phyloP scores from a whole-genome alignment of 2,888 invertebrate species.

The Myathropa florea region DNA sequence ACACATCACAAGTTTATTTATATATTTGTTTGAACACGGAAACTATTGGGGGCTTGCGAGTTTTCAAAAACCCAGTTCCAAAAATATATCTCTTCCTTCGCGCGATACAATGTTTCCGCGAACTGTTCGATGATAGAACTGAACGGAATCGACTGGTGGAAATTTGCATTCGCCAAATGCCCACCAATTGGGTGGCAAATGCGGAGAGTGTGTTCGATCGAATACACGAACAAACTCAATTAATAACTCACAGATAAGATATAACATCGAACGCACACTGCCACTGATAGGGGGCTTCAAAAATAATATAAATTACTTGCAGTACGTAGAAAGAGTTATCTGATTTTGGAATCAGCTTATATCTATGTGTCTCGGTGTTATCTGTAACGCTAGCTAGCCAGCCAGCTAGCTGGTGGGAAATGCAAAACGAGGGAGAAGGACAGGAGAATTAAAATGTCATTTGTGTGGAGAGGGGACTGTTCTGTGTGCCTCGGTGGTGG shows the following conservation, averaged over 20 bases:
- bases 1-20: constrained; percentile 5
- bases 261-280: constrained; percentile 54
- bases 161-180: constrained; percentile 66
- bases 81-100: constrained; percentile 35
- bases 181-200: neutral
- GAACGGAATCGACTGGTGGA: constrained; percentile 22
- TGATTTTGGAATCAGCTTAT: constrained; percentile 33
- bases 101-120: constrained; percentile 45
- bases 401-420: neutral
- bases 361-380: constrained; percentile 25
- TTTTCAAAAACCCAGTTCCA: constrained; percentile 5
- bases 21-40: constrained; percentile 26
- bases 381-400: neutral
- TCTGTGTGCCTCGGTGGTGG: no score
- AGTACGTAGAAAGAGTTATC: constrained; percentile 39
- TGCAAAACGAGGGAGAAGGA: constrained; percentile 2
- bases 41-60: constrained; percentile 12
- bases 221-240: constrained; percentile 57
- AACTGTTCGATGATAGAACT: constrained; percentile 62
- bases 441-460: constrained; percentile 42
- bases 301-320: constrained; percentile 41
- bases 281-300: constrained; percentile 35
- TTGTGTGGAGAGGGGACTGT: constrained; percentile 6
- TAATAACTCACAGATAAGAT: constrained; percentile 68
- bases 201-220: constrained; percentile 24